Base-by-base conservation (phyloP, 2,797 vertebrate genomes). In the Tiaroga cobitis region DNA sequence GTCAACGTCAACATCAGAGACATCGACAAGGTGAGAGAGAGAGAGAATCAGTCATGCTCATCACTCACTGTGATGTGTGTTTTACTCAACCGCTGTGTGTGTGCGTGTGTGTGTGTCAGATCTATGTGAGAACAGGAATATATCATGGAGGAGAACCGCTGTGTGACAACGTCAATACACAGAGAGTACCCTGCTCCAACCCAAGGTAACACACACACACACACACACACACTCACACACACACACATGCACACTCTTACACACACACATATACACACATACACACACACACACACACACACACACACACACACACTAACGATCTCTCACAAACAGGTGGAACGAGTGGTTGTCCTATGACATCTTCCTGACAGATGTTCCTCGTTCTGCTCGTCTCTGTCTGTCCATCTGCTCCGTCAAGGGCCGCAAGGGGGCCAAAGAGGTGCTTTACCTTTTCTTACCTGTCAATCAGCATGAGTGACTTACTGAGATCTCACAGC, bases 1-100 rank as follows among this genome's bases (percentile, higher is more conserved):
- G 95, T 96, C 73, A 96, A 96, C 11, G 96, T 96, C 84, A 96
- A 96, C 92, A 95, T 96, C 90, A 83, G 95, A 34, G 95, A 96
- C 87, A 96, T 96, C 0, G 95, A 96, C 81, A 96, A 95, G 95
- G 95, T 95, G 29, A 73, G 79, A 19, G 6, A 32, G 8, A 67
- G 4, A 75, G 5, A 51, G 1, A 13, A 11, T n/a, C 56, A 78
- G 24, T 16, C 51, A 63, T 61, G 21, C 79, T 39, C 81, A 34
- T 85, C 61, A 3, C 61, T 16, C 61, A 5, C 61, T 16, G 6
- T 16, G 21, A 56, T 9, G 54, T 63, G 26, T 16, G 7, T 32
- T 63, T 6, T 29, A 3, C 16, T 29, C 54, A 24, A n/a, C 9
- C 24, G 0, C 24, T 59, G 26, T 86, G 43, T 80, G 37, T 46